phyloP scores from a whole-genome alignment of 2,888 invertebrate genomes.

The Heliconius sara region DNA sequence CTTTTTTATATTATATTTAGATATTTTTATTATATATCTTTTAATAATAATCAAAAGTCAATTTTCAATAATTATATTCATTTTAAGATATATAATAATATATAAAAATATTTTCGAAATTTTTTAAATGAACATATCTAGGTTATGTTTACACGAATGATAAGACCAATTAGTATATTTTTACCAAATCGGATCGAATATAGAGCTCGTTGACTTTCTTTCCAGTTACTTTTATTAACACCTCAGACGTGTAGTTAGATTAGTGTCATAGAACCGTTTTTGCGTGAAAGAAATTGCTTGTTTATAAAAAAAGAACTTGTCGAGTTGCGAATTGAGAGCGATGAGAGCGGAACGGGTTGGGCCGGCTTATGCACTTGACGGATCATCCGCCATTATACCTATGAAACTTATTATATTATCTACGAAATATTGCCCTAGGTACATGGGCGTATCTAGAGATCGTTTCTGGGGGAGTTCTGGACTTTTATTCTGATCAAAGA shows the following conservation, averaged over 20 bases:
- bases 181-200: constrained; percentile 1
- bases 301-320: constrained; percentile 44
- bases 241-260: constrained; percentile 41
- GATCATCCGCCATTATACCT: constrained; percentile 47
- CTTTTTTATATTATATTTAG: no score
- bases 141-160: not conserved
- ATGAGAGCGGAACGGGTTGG: constrained; percentile 47
- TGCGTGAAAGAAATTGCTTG: constrained; percentile 43
- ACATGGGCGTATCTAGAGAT: not conserved
- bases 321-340: constrained; percentile 46
- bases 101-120: no score
- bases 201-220: constrained; percentile 38
- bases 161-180: not conserved
- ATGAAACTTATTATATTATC: constrained; percentile 34
- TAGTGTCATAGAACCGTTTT: constrained; percentile 43
- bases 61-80: not conserved
- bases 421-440: constrained; percentile 23
- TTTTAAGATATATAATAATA: not conserved
- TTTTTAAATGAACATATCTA: not conserved
- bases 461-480: no score
- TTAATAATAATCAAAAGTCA: not conserved
- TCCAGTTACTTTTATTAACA: constrained; percentile 40
- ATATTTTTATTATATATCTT: no score
- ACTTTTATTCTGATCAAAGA: no score
- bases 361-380: constrained; percentile 48